These are phyloP conservation scores for Heliconius melpomene DNA, from an alignment of 1,140 invertebrate genomes.

Conservation along the genomic window DNA sequence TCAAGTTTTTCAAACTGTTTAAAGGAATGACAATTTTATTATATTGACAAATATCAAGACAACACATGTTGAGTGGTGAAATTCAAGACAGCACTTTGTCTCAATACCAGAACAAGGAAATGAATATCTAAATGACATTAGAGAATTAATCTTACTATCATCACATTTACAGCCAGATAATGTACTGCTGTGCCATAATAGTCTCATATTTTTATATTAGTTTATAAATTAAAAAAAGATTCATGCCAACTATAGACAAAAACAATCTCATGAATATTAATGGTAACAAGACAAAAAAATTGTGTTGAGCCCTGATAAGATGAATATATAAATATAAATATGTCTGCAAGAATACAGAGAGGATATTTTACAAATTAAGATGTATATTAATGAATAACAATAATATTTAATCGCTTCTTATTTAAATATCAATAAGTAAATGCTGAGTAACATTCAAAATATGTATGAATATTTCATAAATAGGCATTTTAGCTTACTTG, in stretches of 20 bases:
- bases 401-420: background rate
- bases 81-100: too few relatives aligned
- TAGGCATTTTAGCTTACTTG: conserved; percentile 82
- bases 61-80: too few relatives aligned
- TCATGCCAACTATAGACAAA: background rate
- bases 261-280: background rate
- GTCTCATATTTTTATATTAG: too few relatives aligned
- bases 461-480: background rate
- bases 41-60: background rate
- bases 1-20: conserved; percentile 92
- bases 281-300: background rate
- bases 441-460: background rate
- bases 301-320: too few relatives aligned
- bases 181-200: too few relatives aligned
- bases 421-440: background rate
- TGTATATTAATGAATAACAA: background rate
- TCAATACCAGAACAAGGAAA: too few relatives aligned
- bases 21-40: conserved; percentile 4
- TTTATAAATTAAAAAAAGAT: background rate
- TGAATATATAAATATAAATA: background rate
- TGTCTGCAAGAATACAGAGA: background rate
- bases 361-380: background rate
- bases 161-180: too few relatives aligned
- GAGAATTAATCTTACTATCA: too few relatives aligned
- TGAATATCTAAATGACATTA: too few relatives aligned